phyloP scores from a whole-genome alignment of 2,113 vertebrate species.

The Oxygymnocypris stewartii region DNA sequence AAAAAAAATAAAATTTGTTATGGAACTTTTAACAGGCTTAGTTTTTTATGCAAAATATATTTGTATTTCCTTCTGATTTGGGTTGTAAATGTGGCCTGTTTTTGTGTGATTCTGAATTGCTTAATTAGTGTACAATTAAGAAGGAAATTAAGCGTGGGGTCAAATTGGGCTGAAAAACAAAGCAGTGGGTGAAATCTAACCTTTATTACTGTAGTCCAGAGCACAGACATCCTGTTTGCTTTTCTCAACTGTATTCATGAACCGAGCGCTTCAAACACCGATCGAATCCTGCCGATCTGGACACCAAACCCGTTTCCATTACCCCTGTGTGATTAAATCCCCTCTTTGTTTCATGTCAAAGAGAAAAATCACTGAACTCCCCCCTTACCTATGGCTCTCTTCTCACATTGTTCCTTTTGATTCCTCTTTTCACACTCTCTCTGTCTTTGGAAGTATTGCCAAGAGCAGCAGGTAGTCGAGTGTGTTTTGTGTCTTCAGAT shows the following conservation, averaged over 20 bases:
- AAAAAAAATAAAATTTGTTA: not conserved
- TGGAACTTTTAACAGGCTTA: not conserved
- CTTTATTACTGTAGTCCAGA: not conserved
- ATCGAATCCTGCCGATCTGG: constrained; percentile 46
- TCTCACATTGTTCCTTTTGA: not conserved
- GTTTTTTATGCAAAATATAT: not conserved
- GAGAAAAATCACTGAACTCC: constrained; percentile 49
- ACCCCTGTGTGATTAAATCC: constrained; percentile 66
- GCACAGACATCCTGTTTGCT: constrained; percentile 39
- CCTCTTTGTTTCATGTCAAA: constrained; percentile 69
- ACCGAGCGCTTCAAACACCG: constrained; percentile 36
- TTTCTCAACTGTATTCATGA: constrained; percentile 42
- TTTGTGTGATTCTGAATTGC: not conserved
- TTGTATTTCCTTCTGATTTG: not conserved
- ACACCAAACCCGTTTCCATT: constrained; percentile 67
- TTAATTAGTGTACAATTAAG: not conserved
- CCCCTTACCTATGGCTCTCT: constrained; percentile 52
- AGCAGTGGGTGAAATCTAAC: not conserved
- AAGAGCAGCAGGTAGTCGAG: constrained; percentile 73
- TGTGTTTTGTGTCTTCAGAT: constrained; percentile 60
- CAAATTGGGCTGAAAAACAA: not conserved
- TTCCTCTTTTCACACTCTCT: constrained; percentile 13
- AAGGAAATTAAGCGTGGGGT: not conserved
- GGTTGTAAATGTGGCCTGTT: not conserved
- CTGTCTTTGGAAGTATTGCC: constrained; percentile 45